These are phyloP conservation scores for Neotoxoptera formosana DNA, from an alignment of 1,140 invertebrate species.

Conservation along the genomic window DNA sequence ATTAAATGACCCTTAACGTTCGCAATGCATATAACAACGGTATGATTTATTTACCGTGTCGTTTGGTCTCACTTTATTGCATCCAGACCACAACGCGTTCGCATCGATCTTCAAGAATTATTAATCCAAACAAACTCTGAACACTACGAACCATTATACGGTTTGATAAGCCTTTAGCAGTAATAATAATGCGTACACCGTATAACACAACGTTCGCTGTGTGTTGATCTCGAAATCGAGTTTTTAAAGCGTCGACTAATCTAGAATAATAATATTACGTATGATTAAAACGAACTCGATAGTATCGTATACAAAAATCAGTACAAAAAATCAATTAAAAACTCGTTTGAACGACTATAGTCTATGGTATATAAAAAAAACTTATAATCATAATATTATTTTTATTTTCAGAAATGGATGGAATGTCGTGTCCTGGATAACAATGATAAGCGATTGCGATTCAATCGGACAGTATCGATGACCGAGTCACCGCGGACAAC, in stretches of 20 bases:
- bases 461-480: neutral
- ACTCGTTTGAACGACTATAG: neutral
- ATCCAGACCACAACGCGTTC: neutral
- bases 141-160: neutral
- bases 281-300: neutral
- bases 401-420: conserved; percentile 4
- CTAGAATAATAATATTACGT: neutral
- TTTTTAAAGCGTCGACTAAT: neutral
- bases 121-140: neutral
- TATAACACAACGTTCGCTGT: too few species aligned
- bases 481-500: neutral
- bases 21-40: neutral
- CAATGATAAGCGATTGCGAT: neutral
- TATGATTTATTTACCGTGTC: neutral
- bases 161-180: neutral
- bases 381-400: too few species aligned
- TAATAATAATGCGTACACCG: too few species aligned
- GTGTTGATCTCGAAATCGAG: neutral
- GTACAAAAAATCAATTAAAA: neutral
- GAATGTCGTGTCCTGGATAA: conserved; percentile 5
- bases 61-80: neutral
- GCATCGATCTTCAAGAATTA: neutral
- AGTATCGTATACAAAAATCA: too few species aligned
- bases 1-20: conserved; percentile 12
- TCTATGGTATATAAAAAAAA: too few species aligned